Evolutionary conservation across 1,140 invertebrate species (phyloP), one percentile per base, ranked within the genome.

Genomic region (Scaptomyza graminum): DNA sequence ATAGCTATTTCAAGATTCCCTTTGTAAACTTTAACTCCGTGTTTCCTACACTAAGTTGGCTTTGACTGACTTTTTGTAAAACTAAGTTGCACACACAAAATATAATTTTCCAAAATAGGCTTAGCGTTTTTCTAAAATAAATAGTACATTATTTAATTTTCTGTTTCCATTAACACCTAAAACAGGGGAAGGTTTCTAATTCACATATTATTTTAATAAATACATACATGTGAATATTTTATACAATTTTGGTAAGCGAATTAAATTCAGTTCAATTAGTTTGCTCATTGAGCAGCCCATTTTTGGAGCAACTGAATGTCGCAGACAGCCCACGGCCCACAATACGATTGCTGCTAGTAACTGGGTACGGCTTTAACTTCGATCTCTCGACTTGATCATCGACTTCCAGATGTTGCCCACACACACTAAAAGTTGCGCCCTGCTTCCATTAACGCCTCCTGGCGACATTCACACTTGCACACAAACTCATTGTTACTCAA

Each of bases 281-380:
- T 77, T 85, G 77, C 34, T 69, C 74, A 81, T 87, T 85, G 81
- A 85, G 59, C 63, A 37, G 46, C 2, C 81, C 82, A 65, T 85
- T 77, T 85, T 87, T 75, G 81, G 81, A 64, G 76, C 18, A 43
- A 39, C 66, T 71, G 63, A 67, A 54, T 72, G 63, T 67, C 43
- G 50, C 46, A 52, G 61, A 56, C 65, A 18, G 55, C 64, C 76
- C 44, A 72, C 80, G 49, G 51, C 60, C 67, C 67, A 71, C 79
- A 50, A n/a, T 46, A 41, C 52, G 41, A 54, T 46, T 44, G 54
- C 41, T 56, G 16, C n/a, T 37, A 12, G 44, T 34, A 28, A 63
- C 76, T 76, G 80, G 76, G 76, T 57, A 74, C 65, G 76, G 59
- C 64, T 41, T 34, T 6, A 54, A 16, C 41, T 64, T 12, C 28